Base-by-base conservation (phyloP, 2,113 vertebrate genomes). In the Eonycteris spelaea region DNA sequence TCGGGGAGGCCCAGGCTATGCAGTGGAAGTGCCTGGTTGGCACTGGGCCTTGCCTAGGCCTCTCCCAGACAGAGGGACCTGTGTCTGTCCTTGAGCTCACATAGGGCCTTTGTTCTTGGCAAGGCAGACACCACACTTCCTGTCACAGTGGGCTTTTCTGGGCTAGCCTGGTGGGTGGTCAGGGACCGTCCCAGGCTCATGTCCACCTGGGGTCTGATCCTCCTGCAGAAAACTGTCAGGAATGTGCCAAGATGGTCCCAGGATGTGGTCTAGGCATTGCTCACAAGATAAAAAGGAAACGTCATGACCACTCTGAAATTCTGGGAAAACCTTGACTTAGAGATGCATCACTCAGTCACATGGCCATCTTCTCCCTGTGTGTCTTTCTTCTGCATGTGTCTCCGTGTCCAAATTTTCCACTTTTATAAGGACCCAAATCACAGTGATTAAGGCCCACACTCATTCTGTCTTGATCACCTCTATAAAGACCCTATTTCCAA, bases 281-380 rank as follows among this genome's bases (percentile, higher is more conserved):
- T 35, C 7, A 63, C 4, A 30, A 65, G 74, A 65, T 18, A 3
- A 30, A 21, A 22, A 67, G 22, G 21, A 7, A 28, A 13, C 5
- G 0, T 45, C 8, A 0, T 6, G 75, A 8, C 35, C 24, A 30
- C 30, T 59, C 55, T 65, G 82, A 86, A 19, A 8, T 79, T 63
- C 71, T 28, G 40, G 61, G 43, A n/a, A 4, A 28, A 2, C 22
- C 22, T 51, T 30, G 55, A n/a, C 57, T 45, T 12, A 14, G 0
- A 48, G 75, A 7, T 0, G 1, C 1, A 1, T 35, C 30, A 4
- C 53, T 13, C 43, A 2, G 18, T 30, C 89, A 18, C 55, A 11
- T 0, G 33, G 55, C 55, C 1, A 0, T 13, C 40, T 21, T 35
- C 28, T 26, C 26, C 21, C 61, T 3, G 12, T 79, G 51, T n/a